These are phyloP conservation scores for Microplitis manilae DNA, from an alignment of 2,888 invertebrate genomes.

Conservation along the genomic window DNA sequence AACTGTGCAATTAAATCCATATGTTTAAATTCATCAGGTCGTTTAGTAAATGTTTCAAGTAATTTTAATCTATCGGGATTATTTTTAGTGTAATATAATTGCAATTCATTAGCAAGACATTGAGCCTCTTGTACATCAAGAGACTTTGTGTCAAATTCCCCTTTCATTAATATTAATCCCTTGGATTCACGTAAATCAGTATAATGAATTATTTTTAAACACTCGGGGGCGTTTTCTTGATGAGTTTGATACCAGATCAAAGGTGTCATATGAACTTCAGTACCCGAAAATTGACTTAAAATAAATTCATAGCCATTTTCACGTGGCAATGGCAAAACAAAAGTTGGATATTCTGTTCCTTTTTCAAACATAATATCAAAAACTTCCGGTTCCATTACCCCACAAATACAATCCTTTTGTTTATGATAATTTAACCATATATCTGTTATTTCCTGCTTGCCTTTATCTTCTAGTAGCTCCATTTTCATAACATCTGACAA, in stretches of 20 bases:
- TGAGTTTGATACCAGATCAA: slow-evolving; percentile 89
- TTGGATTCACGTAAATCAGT: slow-evolving; percentile 81
- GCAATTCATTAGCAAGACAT: slow-evolving; percentile 88
- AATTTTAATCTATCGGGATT: slow-evolving; percentile 77
- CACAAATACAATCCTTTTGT: slow-evolving; percentile 83
- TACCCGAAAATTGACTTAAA: slow-evolving; percentile 81
- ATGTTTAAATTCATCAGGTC: slow-evolving; percentile 85
- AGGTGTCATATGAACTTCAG: slow-evolving; percentile 87
- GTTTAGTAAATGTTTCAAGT: slow-evolving; percentile 79
- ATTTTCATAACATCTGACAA: slow-evolving; percentile 80
- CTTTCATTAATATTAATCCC: slow-evolving; percentile 86
- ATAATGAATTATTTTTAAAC: slow-evolving; percentile 85
- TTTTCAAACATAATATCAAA: slow-evolving; percentile 76
- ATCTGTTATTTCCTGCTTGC: slow-evolving; percentile 79
- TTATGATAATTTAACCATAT: slow-evolving; percentile 90
- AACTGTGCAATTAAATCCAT: slow-evolving; percentile 86
- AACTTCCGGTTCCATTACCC: slow-evolving; percentile 77
- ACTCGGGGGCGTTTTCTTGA: slow-evolving; percentile 91
- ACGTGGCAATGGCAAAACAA: slow-evolving; percentile 86
- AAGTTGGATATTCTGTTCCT: slow-evolving; percentile 78
- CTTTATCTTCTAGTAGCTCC: slow-evolving; percentile 82
- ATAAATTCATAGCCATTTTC: slow-evolving; percentile 90
- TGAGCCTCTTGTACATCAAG: slow-evolving; percentile 85
- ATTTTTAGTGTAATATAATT: slow-evolving; percentile 84
- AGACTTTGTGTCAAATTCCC: slow-evolving; percentile 87